Evolutionary conservation across 2,113 vertebrate species (phyloP), one percentile per base, ranked within the genome.

Genomic region (Crotalus viridis): DNA sequence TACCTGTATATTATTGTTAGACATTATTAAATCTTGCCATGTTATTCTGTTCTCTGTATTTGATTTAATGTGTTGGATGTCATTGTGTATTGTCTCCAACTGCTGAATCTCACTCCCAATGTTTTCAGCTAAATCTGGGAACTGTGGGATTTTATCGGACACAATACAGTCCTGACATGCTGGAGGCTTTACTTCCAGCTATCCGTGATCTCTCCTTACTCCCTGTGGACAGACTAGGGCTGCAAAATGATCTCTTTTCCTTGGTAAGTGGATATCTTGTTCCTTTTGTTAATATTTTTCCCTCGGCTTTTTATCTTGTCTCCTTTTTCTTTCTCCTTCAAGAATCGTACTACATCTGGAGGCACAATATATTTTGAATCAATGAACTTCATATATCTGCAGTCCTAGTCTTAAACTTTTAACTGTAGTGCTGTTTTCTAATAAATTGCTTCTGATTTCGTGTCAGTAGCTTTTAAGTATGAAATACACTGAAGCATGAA

Each of bases 141-240:
- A 99, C 99, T 0, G 99, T 99, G 90, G 99, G 99, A n/a, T 99
- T 99, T 95, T 99, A 99, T 94, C 98, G 99, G 52, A 98, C 99
- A 48, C 99, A 99, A 92, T 99, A 99, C 96, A 99, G 98, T 97
- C 97, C 98, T 0, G 91, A 97, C 94, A 99, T 99, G 99, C 97
- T 99, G 96, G 97, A 99, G 93, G 98, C 98, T 94, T 97, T 99
- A 93, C 97, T 99, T 91, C 99, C 99, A 4, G 99, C 98, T 19
- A 98, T 99, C 96, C 94, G 97, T 89, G 98, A 99, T 97, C 99
- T 99, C 95, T 98, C 98, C 94, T 97, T 99, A 94, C 98, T 98
- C 91, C 99, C 99, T 0, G 99, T 99, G 95, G 99, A 99, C 97
- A 98, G 99, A 59, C 98, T 99, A 39, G 98, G 99, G 91, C 98